Base-by-base conservation (phyloP, 2,797 vertebrate genomes). In the Sarcoramphus papa region DNA sequence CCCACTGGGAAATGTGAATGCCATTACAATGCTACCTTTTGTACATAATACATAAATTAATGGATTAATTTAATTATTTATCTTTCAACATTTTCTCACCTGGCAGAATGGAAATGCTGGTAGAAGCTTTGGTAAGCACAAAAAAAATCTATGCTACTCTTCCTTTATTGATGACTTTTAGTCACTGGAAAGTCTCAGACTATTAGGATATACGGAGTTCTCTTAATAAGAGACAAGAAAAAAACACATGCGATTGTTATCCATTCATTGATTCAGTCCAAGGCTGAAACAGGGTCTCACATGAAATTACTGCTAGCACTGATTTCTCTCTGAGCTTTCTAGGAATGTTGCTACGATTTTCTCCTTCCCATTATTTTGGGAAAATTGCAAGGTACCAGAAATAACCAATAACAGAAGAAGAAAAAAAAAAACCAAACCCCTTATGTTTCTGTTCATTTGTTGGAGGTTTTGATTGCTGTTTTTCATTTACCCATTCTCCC, bases 11-110 rank as follows among this genome's bases (percentile, higher is more conserved):
- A 69, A 87, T 70, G 47, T 73, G 91, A 93, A 74, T 82, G 43
- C 33, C 64, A 59, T 84, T 93, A 76, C 51, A 75, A 63, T 41
- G n/a, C 40, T 90, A 60, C 74, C 63, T 83, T 89, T 43, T 0
- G 6, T 74, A 80, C 20, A 53, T 89, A 92, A 85, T 70, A 41
- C 64, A 92, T 93, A 87, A 85, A 85, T 83, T 92, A 91, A 64
- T 83, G 13, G 21, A 56, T 69, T 89, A 70, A 78, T 88, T 94
- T 86, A 92, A 87, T 91, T 91, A 92, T 95, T 95, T 89, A 72
- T 88, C 85, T 80, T 81, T 74, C 74, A 91, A 35, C 24, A 12
- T 60, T 87, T 93, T 93, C 41, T 90, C 41, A 88, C 60, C n/a
- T 93, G 43, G 57, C 27, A 62, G 60, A 74, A 80, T 64, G 37